Evolutionary conservation across 2,797 vertebrate genomes (phyloP).

Genomic region (Pristis pectinata): DNA sequence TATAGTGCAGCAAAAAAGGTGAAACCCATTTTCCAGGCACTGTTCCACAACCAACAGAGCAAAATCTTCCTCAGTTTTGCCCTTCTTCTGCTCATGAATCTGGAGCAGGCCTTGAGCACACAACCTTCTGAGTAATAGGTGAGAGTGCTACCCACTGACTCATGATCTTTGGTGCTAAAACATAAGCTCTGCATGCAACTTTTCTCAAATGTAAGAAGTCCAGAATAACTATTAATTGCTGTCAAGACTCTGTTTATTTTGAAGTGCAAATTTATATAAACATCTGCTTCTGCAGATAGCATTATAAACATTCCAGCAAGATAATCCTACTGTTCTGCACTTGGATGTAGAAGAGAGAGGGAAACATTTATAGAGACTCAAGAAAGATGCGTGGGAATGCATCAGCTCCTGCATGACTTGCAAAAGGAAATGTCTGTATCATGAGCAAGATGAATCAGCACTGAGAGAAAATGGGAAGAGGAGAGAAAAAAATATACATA

Average conservation of each 20-base stretch:
- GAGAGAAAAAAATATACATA: neutral
- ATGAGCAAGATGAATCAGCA: neutral
- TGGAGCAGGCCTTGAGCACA: neutral
- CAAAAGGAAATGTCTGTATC: neutral
- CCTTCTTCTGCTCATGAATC: neutral
- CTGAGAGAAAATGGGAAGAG: neutral
- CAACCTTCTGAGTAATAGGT: neutral
- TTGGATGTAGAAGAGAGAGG: neutral
- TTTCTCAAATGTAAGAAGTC: neutral
- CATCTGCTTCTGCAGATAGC: neutral
- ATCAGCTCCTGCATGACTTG: neutral
- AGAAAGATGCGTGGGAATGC: neutral
- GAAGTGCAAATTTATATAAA: conserved; percentile 22
- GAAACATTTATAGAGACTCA: conserved; percentile 17
- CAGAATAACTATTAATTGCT: neutral
- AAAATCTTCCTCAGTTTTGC: too few relatives aligned
- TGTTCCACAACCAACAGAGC: too few relatives aligned
- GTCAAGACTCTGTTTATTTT: conserved; percentile 16
- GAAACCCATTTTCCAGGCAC: too few relatives aligned
- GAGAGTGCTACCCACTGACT: neutral
- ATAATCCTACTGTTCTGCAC: conserved; percentile 15
- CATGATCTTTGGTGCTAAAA: neutral
- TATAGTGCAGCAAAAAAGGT: too few relatives aligned
- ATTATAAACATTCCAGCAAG: neutral
- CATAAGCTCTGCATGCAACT: neutral